These are phyloP conservation scores for Abramis brama DNA, from an alignment of 2,113 vertebrate genomes.

Conservation along the genomic window DNA sequence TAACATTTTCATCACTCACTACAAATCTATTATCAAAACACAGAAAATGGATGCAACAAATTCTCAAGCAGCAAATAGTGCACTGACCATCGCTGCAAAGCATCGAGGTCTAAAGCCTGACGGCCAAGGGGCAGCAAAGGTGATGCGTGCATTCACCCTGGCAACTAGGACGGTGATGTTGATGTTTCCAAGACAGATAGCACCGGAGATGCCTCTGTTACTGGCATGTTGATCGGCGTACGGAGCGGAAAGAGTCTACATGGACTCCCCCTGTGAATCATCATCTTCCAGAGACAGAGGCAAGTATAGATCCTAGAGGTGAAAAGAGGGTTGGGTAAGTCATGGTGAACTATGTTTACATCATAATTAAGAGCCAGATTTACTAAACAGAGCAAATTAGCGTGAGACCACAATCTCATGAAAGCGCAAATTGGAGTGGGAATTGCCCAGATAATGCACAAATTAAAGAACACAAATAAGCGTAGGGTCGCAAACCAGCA, in stretches of 20 bases:
- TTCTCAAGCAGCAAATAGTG: constrained; percentile 75
- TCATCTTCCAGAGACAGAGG: constrained; percentile 97
- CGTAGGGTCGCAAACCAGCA: too few species aligned
- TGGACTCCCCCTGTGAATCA: constrained; percentile 93
- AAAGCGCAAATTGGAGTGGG: too few species aligned
- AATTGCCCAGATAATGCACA: too few species aligned
- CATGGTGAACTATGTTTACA: background rate
- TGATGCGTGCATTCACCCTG: constrained; percentile 58
- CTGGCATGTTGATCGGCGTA: constrained; percentile 53
- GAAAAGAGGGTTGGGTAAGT: constrained; percentile 58
- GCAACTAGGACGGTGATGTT: constrained; percentile 63
- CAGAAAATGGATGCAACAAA: constrained; percentile 54
- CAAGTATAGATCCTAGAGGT: constrained; percentile 90
- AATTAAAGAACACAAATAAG: too few species aligned
- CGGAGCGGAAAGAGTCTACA: constrained; percentile 78
- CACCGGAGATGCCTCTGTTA: constrained; percentile 61
- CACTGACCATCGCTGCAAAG: constrained; percentile 60
- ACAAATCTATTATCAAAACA: constrained; percentile 45
- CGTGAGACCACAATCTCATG: too few species aligned
- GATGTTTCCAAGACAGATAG: constrained; percentile 52
- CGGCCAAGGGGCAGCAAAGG: constrained; percentile 47
- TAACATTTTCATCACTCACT: constrained; percentile 19
- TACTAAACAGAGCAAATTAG: too few species aligned
- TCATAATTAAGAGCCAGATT: background rate
- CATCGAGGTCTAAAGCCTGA: constrained; percentile 38